Evolutionary conservation across 2,113 vertebrate species (phyloP), one percentile per base, ranked within the genome.

Genomic region (Mungos mungo): DNA sequence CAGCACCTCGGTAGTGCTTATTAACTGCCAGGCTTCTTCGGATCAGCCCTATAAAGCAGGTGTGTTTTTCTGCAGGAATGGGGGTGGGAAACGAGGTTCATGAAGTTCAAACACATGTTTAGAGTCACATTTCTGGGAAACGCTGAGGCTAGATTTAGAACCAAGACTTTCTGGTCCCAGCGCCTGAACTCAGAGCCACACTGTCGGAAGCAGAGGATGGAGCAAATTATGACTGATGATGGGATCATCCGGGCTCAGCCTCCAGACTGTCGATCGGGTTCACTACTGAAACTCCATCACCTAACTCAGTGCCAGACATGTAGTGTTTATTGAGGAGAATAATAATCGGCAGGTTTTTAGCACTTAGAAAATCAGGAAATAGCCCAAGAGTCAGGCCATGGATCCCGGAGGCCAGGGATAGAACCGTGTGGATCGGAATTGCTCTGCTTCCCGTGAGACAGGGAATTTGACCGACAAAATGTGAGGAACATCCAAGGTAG

Each of bases 161-260:
- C 29, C 54, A 63, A 16, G 18, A 9, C 19, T 27, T 13, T n/a
- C 74, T 45, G 66, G 19, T 18, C 66, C 41, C 27, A 50, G 9
- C 27, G 54, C 31, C 66, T 18, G 45, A 23, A 89, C 65, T 82
- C 41, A 19, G 0, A n/a, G 85, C 14, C 84, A 71, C 84, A 65
- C 47, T 10, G 4, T 45, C 7, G 5, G 8, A n/a, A 31, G 25
- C 41, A 74, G 21, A 38, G 18, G 18, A 4, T 15, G 16, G 27
- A 27, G 19, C 11, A 12, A 45, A 13, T 1, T 1, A 27, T n/a
- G 18, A 9, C 18, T 2, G 35, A 21, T 5, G 13, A 50, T 41
- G 4, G 19, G 52, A 35, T 23, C 18, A 80, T 38, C 63, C 15
- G 29, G 14, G 4, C 25, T 16, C 19, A 6, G 33, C 15, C 60